phyloP scores from a whole-genome alignment of 2,113 vertebrate genomes.

The Pelobates fuscus region DNA sequence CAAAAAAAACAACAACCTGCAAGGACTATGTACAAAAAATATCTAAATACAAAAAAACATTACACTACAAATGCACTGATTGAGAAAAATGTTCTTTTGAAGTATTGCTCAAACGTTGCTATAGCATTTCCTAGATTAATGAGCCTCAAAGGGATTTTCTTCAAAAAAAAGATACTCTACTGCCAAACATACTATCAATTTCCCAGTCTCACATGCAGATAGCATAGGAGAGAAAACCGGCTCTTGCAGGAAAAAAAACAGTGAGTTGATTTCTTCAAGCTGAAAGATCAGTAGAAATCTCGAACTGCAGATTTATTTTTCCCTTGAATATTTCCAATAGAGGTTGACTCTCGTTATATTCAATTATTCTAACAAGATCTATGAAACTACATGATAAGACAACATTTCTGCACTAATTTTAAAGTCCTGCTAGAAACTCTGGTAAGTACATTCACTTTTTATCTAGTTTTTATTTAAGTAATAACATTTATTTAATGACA shows the following conservation, averaged over 20 bases:
- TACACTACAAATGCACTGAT: slow-evolving; percentile 8
- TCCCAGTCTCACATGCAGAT: slow-evolving; percentile 33
- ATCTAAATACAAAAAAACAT: background rate
- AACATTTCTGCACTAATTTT: slow-evolving; percentile 14
- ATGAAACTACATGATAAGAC: background rate
- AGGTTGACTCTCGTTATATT: background rate
- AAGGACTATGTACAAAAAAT: too few species aligned
- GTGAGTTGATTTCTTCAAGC: slow-evolving; percentile 49
- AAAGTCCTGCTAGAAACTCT: slow-evolving; percentile 23
- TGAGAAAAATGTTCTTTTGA: slow-evolving; percentile 24
- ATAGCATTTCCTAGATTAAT: slow-evolving; percentile 55
- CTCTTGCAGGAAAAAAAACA: background rate
- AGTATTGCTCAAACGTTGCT: slow-evolving; percentile 53
- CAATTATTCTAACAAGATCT: too few species aligned
- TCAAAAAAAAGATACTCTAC: slow-evolving; percentile 54
- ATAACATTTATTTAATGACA: background rate
- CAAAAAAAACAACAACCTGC: too few species aligned
- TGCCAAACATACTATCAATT: slow-evolving; percentile 52
- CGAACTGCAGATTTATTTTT: slow-evolving; percentile 25
- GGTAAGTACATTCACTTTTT: slow-evolving; percentile 43
- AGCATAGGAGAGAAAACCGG: slow-evolving; percentile 40
- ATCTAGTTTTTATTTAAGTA: slow-evolving; percentile 9
- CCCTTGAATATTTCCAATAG: slow-evolving; percentile 4
- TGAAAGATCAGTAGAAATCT: slow-evolving; percentile 38
- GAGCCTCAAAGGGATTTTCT: slow-evolving; percentile 52